Base-by-base conservation (phyloP, 2,888 invertebrate genomes). In the Leptodirus hochenwartii region DNA sequence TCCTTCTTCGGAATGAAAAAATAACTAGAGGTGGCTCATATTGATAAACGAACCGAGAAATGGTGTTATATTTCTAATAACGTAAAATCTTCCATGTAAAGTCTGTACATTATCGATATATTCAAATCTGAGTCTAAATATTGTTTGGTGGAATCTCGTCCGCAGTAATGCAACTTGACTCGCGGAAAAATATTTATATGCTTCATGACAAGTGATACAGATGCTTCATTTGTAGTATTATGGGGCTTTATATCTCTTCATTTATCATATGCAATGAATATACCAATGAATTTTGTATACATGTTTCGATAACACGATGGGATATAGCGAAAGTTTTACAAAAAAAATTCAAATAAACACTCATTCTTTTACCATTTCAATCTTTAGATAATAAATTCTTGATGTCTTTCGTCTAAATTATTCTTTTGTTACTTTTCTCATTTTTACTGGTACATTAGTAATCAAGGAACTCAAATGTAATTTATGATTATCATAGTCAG, bases 241-340 rank as follows among this genome's bases (percentile, higher is more conserved):
- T 22, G 29, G 9, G 29, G 29, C 29, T 28, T 28, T 17, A 12
- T 28, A 28, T 28, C 20, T 23, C 20, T 28, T 23, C 20, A 8
- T n/a, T 20, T 28, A 4, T 28, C 11, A 25, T 28, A 28, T 28
- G 6, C 15, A 8, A 28, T 11, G 25, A 20, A 28, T 20, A 28
- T 23, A 4, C 20, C 25, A 17, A 16, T 28, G 10, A 9, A 28
- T 15, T 17, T 28, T 28, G 16, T 12, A 25, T 17, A 20, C 6
- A 28, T 28, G 20, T 28, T 15, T 28, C 29, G 29, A 28, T 20
- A 28, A 28, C 29, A 25, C 20, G 20, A 22, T 28, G 29, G 20
- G 29, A 28, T 28, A 28, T 28, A 5, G 29, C 29, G 15, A 25
- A 28, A 25, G 29, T 28, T 28, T 28, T 28, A 28, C 29, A 25